These are phyloP conservation scores for Steatornis caripensis DNA, from an alignment of 2,113 vertebrate genomes.

Conservation along the genomic window DNA sequence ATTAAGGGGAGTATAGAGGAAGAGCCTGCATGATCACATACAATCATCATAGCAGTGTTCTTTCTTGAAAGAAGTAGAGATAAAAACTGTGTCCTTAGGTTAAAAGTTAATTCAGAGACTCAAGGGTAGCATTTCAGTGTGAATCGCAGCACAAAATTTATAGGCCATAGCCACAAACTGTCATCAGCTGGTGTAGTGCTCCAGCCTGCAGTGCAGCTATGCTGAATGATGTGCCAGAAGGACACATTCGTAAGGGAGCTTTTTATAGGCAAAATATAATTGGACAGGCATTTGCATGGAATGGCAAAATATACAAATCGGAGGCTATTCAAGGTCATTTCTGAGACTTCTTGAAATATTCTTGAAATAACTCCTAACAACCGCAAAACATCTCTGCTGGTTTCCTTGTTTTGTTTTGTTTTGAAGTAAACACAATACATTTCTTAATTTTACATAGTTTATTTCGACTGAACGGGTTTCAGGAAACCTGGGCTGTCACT, in stretches of 20 bases:
- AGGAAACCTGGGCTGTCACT: not conserved
- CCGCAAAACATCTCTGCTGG: conserved; percentile 21
- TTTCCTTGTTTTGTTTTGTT: conserved; percentile 18
- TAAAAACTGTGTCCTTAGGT: not conserved
- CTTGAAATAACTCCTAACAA: conserved; percentile 33
- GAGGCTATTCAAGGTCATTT: conserved; percentile 16
- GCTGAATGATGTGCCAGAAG: not conserved
- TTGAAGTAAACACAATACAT: conserved; percentile 16
- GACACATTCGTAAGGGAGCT: not conserved
- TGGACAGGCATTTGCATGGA: conserved; percentile 2
- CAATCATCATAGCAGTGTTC: not conserved
- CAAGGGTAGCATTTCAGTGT: not conserved
- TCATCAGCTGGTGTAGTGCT: not conserved
- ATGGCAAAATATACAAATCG: not conserved
- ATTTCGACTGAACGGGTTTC: not conserved
- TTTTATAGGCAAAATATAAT: conserved; percentile 48
- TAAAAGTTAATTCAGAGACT: conserved; percentile 5
- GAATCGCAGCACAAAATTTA: conserved; percentile 17
- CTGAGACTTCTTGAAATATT: conserved; percentile 23
- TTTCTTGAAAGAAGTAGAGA: not conserved
- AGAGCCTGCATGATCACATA: not conserved
- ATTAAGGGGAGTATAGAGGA: not conserved
- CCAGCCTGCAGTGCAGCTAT: not conserved
- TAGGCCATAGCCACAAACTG: conserved; percentile 10
- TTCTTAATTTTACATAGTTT: conserved; percentile 1